These are phyloP conservation scores for Aurelia aurita complex sp. Pacific DNA, from an alignment of 30 jellyfish, hydroid and myxozoan species.

Conservation along the genomic window DNA sequence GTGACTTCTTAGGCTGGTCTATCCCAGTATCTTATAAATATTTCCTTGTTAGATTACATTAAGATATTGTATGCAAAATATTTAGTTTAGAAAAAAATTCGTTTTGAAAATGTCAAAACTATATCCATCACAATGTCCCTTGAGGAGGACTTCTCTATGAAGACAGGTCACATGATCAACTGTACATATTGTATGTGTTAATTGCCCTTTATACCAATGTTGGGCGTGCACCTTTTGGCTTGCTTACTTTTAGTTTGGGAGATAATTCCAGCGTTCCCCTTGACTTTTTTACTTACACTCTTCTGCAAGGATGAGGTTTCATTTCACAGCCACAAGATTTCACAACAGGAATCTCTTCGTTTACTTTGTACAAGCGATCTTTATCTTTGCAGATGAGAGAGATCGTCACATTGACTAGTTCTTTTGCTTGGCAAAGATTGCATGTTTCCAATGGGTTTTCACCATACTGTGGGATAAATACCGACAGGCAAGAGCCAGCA, in stretches of 20 bases:
- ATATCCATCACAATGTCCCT: too few species aligned
- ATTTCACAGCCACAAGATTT: conserved; percentile 50
- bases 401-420: conserved; percentile 3
- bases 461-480: conserved; percentile 35
- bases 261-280: too few species aligned
- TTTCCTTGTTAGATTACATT: too few species aligned
- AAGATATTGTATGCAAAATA: too few species aligned
- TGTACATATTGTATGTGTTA: background rate
- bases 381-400: conserved; percentile 12
- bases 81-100: too few species aligned
- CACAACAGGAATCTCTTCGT: conserved; percentile 26
- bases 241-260: too few species aligned
- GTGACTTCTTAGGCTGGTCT: too few species aligned
- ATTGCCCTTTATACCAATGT: background rate
- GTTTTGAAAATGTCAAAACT: too few species aligned
- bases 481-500: conserved; percentile 50
- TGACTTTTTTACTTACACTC: background rate
- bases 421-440: conserved; percentile 44
- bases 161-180: background rate
- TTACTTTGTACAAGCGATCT: background rate
- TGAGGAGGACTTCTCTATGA: too few species aligned
- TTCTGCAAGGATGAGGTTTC: conserved; percentile 22
- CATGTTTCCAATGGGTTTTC: conserved; percentile 22
- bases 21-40: too few species aligned
- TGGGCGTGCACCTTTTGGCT: background rate